Conservation (phyloP, 2,888 invertebrate species). For the Monopis laevigella region DNA sequence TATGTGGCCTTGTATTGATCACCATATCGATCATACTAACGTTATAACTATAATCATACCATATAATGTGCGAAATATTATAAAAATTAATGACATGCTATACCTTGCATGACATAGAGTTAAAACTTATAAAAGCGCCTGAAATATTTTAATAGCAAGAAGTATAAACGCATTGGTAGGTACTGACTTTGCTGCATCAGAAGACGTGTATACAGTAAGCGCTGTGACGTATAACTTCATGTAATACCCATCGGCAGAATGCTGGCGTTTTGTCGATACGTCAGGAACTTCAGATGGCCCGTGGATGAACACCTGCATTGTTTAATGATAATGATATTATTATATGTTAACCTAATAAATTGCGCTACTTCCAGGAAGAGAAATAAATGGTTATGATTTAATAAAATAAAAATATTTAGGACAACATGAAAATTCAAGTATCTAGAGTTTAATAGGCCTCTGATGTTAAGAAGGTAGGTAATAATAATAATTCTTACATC, state of each 20-base stretch:
- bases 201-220: conserved; percentile 65
- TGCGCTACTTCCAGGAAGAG: neutral
- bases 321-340: conserved; percentile 9
- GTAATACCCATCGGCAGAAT: conserved; percentile 61
- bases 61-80: too few relatives aligned
- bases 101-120: too few relatives aligned
- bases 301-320: conserved; percentile 68
- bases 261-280: conserved; percentile 65
- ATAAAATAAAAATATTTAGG: conserved; percentile 1
- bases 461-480: too few relatives aligned
- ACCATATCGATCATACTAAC: too few relatives aligned
- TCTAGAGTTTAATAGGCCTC: too few relatives aligned
- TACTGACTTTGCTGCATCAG: conserved; percentile 67
- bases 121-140: neutral
- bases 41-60: too few relatives aligned
- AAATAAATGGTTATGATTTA: conserved; percentile 10
- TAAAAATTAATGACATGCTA: too few relatives aligned
- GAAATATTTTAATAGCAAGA: neutral
- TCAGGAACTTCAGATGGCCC: conserved; percentile 75
- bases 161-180: too few relatives aligned
- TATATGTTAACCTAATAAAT: neutral
- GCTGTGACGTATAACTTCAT: conserved; percentile 70
- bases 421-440: too few relatives aligned
- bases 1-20: too few relatives aligned
- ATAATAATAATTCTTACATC: conserved; percentile 51